These are phyloP conservation scores for Brachirus orientalis DNA, from an alignment of 2,113 vertebrate genomes.

Conservation along the genomic window DNA sequence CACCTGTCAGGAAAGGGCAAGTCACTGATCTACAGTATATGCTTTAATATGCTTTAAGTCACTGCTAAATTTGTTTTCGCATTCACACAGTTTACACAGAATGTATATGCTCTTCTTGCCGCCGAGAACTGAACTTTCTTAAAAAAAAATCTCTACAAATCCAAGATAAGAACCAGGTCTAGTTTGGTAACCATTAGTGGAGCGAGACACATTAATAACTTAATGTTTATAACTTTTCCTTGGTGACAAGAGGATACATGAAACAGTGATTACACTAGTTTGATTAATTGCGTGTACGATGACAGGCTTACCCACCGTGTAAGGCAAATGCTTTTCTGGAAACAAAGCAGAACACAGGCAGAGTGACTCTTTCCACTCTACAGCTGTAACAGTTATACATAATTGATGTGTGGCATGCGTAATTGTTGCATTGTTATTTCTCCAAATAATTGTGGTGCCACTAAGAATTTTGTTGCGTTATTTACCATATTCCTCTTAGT, in stretches of 20 bases:
- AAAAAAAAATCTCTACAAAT: background rate
- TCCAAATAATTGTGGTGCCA: slow-evolving; percentile 63
- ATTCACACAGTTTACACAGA: background rate
- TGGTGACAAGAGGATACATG: slow-evolving; percentile 34
- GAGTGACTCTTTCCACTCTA: slow-evolving; percentile 33
- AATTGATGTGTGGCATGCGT: slow-evolving; percentile 67
- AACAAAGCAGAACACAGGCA: slow-evolving; percentile 55
- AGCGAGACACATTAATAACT: slow-evolving; percentile 46
- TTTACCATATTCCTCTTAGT: background rate
- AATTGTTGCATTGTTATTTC: slow-evolving; percentile 72
- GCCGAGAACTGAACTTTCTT: background rate
- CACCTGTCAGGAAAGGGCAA: slow-evolving; percentile 8
- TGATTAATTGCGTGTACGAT: slow-evolving; percentile 53
- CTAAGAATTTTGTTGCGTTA: slow-evolving; percentile 36
- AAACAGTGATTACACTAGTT: slow-evolving; percentile 57
- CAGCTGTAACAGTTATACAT: slow-evolving; percentile 57
- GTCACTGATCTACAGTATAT: too few relatives aligned
- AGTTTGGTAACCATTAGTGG: slow-evolving; percentile 27
- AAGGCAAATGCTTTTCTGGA: slow-evolving; percentile 48
- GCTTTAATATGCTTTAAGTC: background rate
- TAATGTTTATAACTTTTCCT: slow-evolving; percentile 50
- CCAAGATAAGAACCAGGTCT: slow-evolving; percentile 50
- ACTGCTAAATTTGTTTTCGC: background rate
- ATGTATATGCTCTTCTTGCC: slow-evolving; percentile 6
- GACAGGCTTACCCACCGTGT: slow-evolving; percentile 31